Base-by-base conservation (phyloP, 2,113 vertebrate genomes). In the Herpetotheres cachinnans region DNA sequence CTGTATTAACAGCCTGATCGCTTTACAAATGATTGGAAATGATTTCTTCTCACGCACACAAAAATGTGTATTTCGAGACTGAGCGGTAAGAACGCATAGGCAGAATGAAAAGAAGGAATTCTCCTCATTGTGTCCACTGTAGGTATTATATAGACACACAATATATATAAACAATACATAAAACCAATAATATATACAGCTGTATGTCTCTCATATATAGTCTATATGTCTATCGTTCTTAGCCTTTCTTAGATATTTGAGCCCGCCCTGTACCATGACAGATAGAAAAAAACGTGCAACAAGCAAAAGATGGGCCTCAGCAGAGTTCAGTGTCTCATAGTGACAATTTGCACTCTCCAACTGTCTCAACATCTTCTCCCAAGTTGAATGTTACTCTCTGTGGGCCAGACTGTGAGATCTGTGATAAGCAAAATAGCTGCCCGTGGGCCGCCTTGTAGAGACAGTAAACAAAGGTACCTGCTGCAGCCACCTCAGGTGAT, bases 1-100 rank as follows among this genome's bases (percentile, higher is more conserved):
- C 11, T 36, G 10, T 3, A 2, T 12, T 83, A 40, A 17, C 0
- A 3, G 12, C 6, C 34, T 55, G 16, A 52, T 34, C 2, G 24
- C 20, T 82, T 65, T 26, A 42, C 3, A 74, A 66, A 58, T 36
- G 1, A 47, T 20, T 70, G 7, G 36, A 80, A 88, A 54, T 24
- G 3, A 13, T 40, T 52, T 27, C 2, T 73, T 80, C 38, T 40
- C 5, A 61, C 2, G 25, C 2, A 8, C 2, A 16, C n/a, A 30
- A 32, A 36, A 16, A 22, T 2, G 2, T 44, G 1, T 34, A 16
- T 27, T 92, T 62, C 70, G n/a, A 86, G n/a, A 42, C 29, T 78
- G 24, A 65, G 7, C 44, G 44, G 3, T 30, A 83, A 55, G 50
- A 93, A 63, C 15, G 6, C 3, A 19, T 21, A 76, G 4, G 17